A percentile compares a stretch with the other conserved stretches of the same genome.
These are phyloP conservation scores for Epirrhoe tristata DNA, from an alignment of 2,888 invertebrate genomes.

Conservation along the genomic window DNA sequence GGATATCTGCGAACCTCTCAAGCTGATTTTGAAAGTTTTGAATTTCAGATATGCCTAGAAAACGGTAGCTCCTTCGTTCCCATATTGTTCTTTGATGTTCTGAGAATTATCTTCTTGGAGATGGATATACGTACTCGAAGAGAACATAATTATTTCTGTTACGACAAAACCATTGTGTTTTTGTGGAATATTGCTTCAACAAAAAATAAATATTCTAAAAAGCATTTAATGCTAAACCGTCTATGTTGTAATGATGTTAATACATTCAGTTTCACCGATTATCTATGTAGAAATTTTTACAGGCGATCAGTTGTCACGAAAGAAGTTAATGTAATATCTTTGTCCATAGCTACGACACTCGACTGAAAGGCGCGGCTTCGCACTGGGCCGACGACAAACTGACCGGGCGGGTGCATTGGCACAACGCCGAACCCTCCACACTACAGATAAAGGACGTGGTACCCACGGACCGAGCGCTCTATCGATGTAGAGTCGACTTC, in stretches of 20 bases:
- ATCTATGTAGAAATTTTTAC: no score
- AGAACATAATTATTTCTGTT: no score
- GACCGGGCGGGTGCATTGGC: slow-evolving; percentile 88
- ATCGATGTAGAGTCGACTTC: slow-evolving; percentile 93
- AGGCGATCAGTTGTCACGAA: no score
- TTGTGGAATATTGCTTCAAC: no score
- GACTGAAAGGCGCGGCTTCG: slow-evolving; percentile 83
- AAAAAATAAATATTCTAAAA: no score
- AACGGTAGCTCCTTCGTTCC: not conserved
- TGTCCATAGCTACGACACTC: slow-evolving; percentile 87
- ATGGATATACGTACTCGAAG: no score
- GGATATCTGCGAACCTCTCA: not conserved
- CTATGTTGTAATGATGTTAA: no score
- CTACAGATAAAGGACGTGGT: slow-evolving; percentile 88
- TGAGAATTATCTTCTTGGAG: no score
- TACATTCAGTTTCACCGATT: no score
- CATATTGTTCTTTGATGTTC: no score
- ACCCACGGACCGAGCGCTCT: slow-evolving; percentile 91
- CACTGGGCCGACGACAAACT: slow-evolving; percentile 90
- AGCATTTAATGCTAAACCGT: no score
- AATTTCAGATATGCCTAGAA: not conserved
- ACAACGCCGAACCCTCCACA: slow-evolving; percentile 88
- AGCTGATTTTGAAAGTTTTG: not conserved
- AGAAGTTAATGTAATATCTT: not conserved
- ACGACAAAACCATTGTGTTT: no score